These are phyloP conservation scores for Antennarius maculatus DNA, from an alignment of 2,797 vertebrate genomes.

Conservation along the genomic window DNA sequence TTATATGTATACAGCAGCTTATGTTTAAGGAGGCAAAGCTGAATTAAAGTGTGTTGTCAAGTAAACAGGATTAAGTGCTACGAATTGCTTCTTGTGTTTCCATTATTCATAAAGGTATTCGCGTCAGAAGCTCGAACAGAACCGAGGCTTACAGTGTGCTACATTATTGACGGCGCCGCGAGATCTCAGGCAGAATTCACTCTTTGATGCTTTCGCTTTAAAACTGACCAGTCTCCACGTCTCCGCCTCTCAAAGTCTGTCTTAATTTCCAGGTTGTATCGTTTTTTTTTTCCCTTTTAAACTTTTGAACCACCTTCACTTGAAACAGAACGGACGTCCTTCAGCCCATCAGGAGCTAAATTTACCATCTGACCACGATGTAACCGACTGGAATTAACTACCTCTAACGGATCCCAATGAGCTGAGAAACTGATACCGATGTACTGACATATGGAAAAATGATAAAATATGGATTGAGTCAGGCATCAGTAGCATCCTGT, in stretches of 20 bases:
- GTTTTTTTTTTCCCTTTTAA: slow-evolving; percentile 9
- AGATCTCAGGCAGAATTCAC: slow-evolving; percentile 35
- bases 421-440: slow-evolving; percentile 9
- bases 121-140: slow-evolving; percentile 46
- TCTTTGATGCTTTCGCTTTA: slow-evolving; percentile 49
- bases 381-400: slow-evolving; percentile 3
- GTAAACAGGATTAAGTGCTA: slow-evolving; percentile 35
- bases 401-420: not conserved
- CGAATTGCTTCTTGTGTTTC: slow-evolving; percentile 36
- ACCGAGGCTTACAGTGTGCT: slow-evolving; percentile 42
- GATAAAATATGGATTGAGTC: slow-evolving; percentile 51
- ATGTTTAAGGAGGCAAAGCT: slow-evolving; percentile 17
- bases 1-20: slow-evolving; percentile 26
- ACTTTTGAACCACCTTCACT: slow-evolving; percentile 17
- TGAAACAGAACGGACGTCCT: slow-evolving; percentile 3
- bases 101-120: slow-evolving; percentile 62
- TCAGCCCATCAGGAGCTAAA: slow-evolving; percentile 7
- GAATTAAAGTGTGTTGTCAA: slow-evolving; percentile 47
- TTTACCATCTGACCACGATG: slow-evolving; percentile 15
- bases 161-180: slow-evolving; percentile 59
- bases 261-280: slow-evolving; percentile 34
- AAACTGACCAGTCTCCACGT: slow-evolving; percentile 30
- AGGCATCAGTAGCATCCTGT: slow-evolving; percentile 25
- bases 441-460: slow-evolving; percentile 15
- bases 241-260: slow-evolving; percentile 2